phyloP scores from a whole-genome alignment of 2,888 invertebrate genomes.

The Lochmaea capreae region DNA sequence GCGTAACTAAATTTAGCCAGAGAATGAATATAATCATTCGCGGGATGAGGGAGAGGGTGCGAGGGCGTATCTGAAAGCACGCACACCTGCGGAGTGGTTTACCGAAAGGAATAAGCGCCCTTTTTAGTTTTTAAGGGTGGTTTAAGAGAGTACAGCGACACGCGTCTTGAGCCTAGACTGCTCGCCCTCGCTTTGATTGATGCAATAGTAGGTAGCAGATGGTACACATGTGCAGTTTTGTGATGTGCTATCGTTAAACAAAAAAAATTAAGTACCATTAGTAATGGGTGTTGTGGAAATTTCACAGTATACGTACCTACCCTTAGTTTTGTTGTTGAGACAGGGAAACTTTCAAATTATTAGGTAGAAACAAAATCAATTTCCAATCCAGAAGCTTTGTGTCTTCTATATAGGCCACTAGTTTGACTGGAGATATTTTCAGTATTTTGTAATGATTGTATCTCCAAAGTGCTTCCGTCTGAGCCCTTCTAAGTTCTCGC shows the following conservation, averaged over 20 bases:
- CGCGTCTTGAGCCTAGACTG: slow-evolving; percentile 22
- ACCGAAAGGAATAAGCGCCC: slow-evolving; percentile 27
- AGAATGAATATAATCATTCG: background rate
- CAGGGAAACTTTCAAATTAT: too few species aligned
- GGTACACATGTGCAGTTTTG: slow-evolving; percentile 14
- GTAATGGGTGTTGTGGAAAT: background rate
- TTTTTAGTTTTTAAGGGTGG: slow-evolving; percentile 24
- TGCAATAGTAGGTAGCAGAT: slow-evolving; percentile 5
- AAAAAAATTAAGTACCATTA: background rate
- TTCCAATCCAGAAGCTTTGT: too few species aligned
- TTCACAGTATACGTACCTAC: too few species aligned
- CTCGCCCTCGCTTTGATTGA: slow-evolving; percentile 15
- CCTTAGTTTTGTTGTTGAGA: too few species aligned
- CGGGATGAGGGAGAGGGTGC: slow-evolving; percentile 21
- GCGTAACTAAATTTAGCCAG: slow-evolving; percentile 9
- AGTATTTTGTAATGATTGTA: too few species aligned
- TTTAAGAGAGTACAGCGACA: slow-evolving; percentile 18
- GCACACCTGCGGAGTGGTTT: slow-evolving; percentile 43
- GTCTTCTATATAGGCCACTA: too few species aligned
- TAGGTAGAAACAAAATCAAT: too few species aligned
- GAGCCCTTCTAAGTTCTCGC: too few species aligned
- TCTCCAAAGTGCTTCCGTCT: too few species aligned
- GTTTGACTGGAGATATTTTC: too few species aligned
- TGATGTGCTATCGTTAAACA: background rate
- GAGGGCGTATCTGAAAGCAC: slow-evolving; percentile 46